Evolutionary conservation across 2,797 vertebrate species (phyloP), one percentile per base, ranked within the genome.

Genomic region (Sparus aurata): DNA sequence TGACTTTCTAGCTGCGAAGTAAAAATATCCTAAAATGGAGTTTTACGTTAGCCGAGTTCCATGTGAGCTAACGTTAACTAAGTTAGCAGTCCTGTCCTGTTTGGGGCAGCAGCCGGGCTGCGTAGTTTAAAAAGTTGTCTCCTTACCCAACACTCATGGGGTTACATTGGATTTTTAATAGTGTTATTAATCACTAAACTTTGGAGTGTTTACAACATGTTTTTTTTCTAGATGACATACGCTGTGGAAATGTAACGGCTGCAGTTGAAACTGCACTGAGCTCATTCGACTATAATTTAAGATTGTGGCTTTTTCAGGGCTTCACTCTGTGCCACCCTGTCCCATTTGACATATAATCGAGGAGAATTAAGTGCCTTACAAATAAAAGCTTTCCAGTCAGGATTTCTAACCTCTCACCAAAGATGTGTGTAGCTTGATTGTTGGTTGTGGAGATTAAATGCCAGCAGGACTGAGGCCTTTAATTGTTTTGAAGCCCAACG

Each of bases 41-140:
- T 70, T 74, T 49, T 3, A 43, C 17, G 63, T 18, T 69, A 78
- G 75, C 59, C 27, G 41, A 76, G 23, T 13, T 65, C 38, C 60
- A 63, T 53, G 60, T 78, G 47, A 78, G 81, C 82, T 84, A 78
- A 62, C 49, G 79, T 77, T 53, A 25, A 79, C 53, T 17, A n/a
- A 62, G 75, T 84, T 89, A 77, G 78, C 80, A 43, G 2, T 34
- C 20, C 52, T 50, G 73, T 59, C 22, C 20, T 49, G 30, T 57
- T 54, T 23, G 17, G 57, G 20, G 54, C 53, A 57, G 4, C 23
- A 64, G 45, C 4, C 12, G 15, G 15, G 15, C 27, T 59, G n/a
- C 12, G 52, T 23, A 6, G 16, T 46, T 49, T 15, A 11, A 25
- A 27, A 53, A 63, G 41, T 23, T 52, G 47, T 18, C 1, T 27